Evolutionary conservation across 2,888 invertebrate genomes (phyloP).

Genomic region (Sicus ferrugineus): DNA sequence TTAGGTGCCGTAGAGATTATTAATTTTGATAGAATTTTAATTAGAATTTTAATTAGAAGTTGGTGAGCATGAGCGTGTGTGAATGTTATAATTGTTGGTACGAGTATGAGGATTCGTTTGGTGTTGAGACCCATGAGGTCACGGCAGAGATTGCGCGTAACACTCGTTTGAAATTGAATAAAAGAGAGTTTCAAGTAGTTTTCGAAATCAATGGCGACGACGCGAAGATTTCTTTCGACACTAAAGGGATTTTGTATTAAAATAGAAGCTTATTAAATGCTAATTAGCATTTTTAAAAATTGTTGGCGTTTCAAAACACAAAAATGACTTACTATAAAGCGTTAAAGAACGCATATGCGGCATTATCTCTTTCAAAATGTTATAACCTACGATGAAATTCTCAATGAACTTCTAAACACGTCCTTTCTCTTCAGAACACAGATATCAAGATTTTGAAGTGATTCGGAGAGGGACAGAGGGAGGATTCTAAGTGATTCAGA

Average conservation of each 20-base stretch:
- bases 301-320: background rate
- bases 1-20: slow-evolving; percentile 7
- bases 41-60: slow-evolving; percentile 33
- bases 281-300: slow-evolving; percentile 6
- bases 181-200: slow-evolving; percentile 1
- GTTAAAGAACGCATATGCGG: too few species aligned
- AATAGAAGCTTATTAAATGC: slow-evolving; percentile 3
- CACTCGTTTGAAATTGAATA: background rate
- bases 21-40: slow-evolving; percentile 18
- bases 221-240: slow-evolving; percentile 6
- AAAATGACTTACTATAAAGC: slow-evolving; percentile 6
- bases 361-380: background rate
- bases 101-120: slow-evolving; percentile 37
- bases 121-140: slow-evolving; percentile 8
- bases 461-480: slow-evolving; percentile 37
- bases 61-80: slow-evolving; percentile 66
- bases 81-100: slow-evolving; percentile 58
- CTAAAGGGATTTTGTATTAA: slow-evolving; percentile 25
- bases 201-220: slow-evolving; percentile 21
- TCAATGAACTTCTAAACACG: slow-evolving; percentile 8
- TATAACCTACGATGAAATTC: background rate
- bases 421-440: slow-evolving; percentile 1
- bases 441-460: slow-evolving; percentile 35
- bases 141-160: background rate
- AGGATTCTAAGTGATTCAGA: slow-evolving; percentile 26